These are phyloP conservation scores for Equus przewalskii DNA, from an alignment of 2,113 vertebrate genomes.

Conservation along the genomic window DNA sequence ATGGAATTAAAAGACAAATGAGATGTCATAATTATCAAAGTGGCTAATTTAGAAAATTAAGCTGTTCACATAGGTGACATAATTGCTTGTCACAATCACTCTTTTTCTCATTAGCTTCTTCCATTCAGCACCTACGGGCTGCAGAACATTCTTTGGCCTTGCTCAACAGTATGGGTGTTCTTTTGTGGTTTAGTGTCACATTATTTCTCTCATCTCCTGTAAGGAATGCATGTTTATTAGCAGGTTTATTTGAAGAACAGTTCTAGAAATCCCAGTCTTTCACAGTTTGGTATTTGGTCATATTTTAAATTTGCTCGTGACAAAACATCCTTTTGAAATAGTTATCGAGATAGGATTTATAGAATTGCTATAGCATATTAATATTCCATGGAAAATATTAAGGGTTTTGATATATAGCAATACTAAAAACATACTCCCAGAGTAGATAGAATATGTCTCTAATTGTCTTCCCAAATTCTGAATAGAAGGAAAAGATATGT, in stretches of 20 bases:
- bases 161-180: constrained; percentile 78
- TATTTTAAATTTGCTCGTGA: constrained; percentile 70
- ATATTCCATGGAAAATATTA: constrained; percentile 69
- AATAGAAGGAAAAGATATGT: constrained; percentile 54
- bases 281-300: constrained; percentile 64
- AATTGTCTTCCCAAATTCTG: constrained; percentile 67
- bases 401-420: constrained; percentile 5
- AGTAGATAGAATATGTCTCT: constrained; percentile 67
- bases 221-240: constrained; percentile 73
- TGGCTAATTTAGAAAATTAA: constrained; percentile 95
- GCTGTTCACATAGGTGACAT: constrained; percentile 93
- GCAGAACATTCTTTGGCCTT: constrained; percentile 82
- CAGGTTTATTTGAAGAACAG: constrained; percentile 64
- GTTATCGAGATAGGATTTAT: constrained; percentile 70
- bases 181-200: constrained; percentile 69
- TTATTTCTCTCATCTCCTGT: constrained; percentile 22
- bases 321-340: constrained; percentile 74
- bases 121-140: constrained; percentile 85
- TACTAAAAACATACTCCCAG: neutral
- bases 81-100: constrained; percentile 95
- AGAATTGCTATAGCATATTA: neutral
- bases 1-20: constrained; percentile 93
- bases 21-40: constrained; percentile 95
- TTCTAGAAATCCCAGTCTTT: constrained; percentile 46
- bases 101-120: constrained; percentile 93